Evolutionary conservation across 1,140 invertebrate species (phyloP).

Genomic region (Sycophaga agraensis): DNA sequence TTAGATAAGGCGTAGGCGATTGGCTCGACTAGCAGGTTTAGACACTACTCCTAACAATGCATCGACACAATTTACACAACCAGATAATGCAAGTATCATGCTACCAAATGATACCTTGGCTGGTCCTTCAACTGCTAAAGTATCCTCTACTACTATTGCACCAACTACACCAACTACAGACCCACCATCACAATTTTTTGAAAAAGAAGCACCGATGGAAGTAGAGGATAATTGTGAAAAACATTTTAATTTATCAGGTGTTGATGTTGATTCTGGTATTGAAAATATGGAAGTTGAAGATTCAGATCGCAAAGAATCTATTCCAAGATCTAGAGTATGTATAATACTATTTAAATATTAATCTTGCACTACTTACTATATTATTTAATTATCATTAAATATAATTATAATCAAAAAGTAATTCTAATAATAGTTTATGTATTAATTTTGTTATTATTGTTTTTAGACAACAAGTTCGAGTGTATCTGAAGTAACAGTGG

Average conservation of each 20-base stretch:
- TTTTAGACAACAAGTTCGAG: conserved; percentile 57
- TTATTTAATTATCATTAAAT: too few relatives aligned
- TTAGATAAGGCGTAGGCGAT: conserved; percentile 69
- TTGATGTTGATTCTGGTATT: conserved; percentile 74
- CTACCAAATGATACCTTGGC: conserved; percentile 38
- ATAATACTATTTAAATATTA: background rate
- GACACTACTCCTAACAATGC: conserved; percentile 39
- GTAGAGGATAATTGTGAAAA: conserved; percentile 60
- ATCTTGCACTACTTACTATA: background rate
- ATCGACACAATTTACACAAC: conserved; percentile 20
- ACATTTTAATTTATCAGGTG: conserved; percentile 55
- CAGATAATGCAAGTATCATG: conserved; percentile 26
- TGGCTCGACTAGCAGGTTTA: conserved; percentile 65
- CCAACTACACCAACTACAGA: conserved; percentile 36
- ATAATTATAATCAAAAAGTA: too few relatives aligned
- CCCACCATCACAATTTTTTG: conserved; percentile 30
- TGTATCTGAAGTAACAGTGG: conserved; percentile 61
- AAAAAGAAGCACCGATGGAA: conserved; percentile 58
- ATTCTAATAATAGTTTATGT: too few relatives aligned
- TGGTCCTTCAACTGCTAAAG: conserved; percentile 46
- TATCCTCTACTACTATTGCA: conserved; percentile 38
- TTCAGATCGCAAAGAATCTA: conserved; percentile 50
- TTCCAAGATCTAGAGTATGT: conserved; percentile 51
- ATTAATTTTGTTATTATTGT: too few relatives aligned
- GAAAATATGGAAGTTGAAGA: conserved; percentile 76